A percentile compares a stretch with the other conserved stretches of the same genome.
Conservation (phyloP, 2,797 vertebrate species). For the Vespertilio murinus region DNA sequence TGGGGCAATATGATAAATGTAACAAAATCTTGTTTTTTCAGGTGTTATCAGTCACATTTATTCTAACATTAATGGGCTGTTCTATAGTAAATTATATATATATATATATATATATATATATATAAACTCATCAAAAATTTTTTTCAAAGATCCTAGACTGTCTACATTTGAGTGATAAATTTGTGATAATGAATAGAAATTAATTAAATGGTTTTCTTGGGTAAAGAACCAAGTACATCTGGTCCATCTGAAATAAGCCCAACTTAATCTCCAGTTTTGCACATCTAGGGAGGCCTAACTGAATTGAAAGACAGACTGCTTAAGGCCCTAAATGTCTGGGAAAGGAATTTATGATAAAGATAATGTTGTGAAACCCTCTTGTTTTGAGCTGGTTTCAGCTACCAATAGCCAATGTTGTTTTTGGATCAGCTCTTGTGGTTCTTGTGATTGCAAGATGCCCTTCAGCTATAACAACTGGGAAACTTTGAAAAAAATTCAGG, state of each 20-base stretch:
- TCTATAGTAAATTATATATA: background rate
- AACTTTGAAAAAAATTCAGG: background rate
- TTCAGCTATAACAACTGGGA: background rate
- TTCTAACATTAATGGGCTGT: background rate
- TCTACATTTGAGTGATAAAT: background rate
- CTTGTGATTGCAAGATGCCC: background rate
- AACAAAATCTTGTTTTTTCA: background rate
- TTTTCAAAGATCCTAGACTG: background rate
- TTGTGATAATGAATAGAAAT: constrained; percentile 25
- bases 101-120: background rate
- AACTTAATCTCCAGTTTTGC: background rate
- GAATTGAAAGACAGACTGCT: background rate
- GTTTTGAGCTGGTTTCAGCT: background rate
- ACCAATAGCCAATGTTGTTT: background rate
- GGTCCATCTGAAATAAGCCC: background rate
- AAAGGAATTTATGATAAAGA: background rate
- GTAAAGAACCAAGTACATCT: constrained; percentile 1
- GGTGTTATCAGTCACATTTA: background rate
- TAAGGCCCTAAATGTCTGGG: background rate
- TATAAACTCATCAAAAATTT: constrained; percentile 19
- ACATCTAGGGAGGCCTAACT: background rate
- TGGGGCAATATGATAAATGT: background rate
- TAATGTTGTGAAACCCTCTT: background rate
- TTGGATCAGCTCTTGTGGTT: background rate
- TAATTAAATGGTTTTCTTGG: background rate